Percentiles rank a stretch among this genome's conserved stretches.
Evolutionary conservation across 2,888 invertebrate genomes (phyloP).

Genomic region (Polietes domitor): DNA sequence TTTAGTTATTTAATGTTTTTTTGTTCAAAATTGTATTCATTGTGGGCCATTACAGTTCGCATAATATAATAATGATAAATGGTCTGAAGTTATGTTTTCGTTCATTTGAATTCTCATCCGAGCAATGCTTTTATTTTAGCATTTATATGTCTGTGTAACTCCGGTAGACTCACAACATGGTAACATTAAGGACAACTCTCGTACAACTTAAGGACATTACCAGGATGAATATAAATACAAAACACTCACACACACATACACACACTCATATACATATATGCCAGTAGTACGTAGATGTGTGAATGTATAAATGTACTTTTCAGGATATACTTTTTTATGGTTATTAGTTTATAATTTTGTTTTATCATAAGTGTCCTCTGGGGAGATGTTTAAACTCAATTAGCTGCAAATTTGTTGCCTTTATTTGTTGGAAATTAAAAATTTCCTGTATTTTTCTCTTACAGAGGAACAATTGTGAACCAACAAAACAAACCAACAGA

Average conservation of each 20-base stretch:
- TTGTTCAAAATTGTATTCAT: background rate
- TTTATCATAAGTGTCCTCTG: slow-evolving; percentile 36
- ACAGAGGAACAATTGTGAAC: no score
- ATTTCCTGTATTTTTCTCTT: background rate
- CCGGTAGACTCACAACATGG: background rate
- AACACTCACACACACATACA: background rate
- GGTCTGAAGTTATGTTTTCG: background rate
- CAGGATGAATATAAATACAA: background rate
- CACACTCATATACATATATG: background rate
- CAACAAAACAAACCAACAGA: no score
- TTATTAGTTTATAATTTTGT: slow-evolving; percentile 29
- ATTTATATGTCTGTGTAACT: background rate
- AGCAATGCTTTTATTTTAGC: background rate
- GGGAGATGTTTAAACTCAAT: slow-evolving; percentile 43
- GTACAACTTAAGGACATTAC: background rate
- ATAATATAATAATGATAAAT: background rate
- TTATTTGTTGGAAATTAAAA: slow-evolving; percentile 9
- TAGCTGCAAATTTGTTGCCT: slow-evolving; percentile 36
- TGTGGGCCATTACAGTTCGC: background rate
- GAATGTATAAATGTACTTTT: slow-evolving; percentile 16
- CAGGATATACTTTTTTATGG: slow-evolving; percentile 3
- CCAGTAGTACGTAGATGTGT: slow-evolving; percentile 2
- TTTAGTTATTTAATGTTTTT: no score
- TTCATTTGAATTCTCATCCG: background rate
- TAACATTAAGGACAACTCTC: background rate